phyloP scores from a whole-genome alignment of 1,140 invertebrate species.

The Rhyzopertha dominica region DNA sequence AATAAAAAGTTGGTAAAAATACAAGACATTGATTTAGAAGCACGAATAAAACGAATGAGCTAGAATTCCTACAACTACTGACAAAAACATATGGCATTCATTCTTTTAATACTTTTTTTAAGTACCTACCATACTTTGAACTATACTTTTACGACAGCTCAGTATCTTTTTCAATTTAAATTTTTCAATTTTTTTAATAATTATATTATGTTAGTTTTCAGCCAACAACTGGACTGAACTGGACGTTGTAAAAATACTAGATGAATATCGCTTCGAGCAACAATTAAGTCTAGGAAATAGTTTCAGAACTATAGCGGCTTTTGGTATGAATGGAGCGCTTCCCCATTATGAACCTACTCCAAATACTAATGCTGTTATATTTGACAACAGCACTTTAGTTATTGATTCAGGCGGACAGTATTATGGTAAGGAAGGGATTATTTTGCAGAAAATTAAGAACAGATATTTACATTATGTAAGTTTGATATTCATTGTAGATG shows the following conservation, averaged over 20 bases:
- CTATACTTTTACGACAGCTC: too few species aligned
- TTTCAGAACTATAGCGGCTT: constrained; percentile 86
- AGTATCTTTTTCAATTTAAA: too few species aligned
- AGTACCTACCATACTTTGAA: too few species aligned
- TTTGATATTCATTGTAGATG: constrained; percentile 55
- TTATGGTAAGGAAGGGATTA: constrained; percentile 45
- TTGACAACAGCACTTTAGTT: constrained; percentile 60
- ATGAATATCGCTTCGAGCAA: constrained; percentile 65
- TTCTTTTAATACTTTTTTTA: too few species aligned
- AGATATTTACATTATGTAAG: constrained; percentile 7
- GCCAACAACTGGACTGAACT: constrained; percentile 61
- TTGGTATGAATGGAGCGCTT: constrained; percentile 81
- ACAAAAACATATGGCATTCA: too few species aligned
- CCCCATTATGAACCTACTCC: constrained; percentile 84
- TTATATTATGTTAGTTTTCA: too few species aligned
- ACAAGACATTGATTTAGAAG: too few species aligned
- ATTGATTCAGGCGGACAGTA: constrained; percentile 73
- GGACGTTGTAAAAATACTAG: constrained; percentile 59
- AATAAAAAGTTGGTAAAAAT: too few species aligned
- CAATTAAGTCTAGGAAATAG: constrained; percentile 63
- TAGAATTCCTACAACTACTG: too few species aligned
- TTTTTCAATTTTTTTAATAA: too few species aligned
- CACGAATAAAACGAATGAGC: too few species aligned
- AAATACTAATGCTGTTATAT: constrained; percentile 67
- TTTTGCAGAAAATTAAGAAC: constrained; percentile 1